A percentile compares a stretch with the other conserved stretches of the same genome.
Conservation (phyloP, 2,888 invertebrate genomes). For the Ornithoptera alexandrae region DNA sequence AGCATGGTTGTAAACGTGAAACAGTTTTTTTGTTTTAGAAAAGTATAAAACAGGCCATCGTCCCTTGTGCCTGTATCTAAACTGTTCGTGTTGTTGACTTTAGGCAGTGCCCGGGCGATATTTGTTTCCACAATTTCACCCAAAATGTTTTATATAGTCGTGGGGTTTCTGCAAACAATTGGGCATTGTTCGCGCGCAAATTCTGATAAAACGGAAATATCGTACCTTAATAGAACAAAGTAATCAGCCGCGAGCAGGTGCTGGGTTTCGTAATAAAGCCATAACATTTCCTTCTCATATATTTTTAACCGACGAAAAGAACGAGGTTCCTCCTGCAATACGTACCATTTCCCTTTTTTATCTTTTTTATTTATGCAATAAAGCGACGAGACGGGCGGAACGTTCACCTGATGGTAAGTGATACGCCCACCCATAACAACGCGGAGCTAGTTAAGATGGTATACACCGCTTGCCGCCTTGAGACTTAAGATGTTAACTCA, state of each 20-base stretch:
- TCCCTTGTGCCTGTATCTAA: conserved; percentile 30
- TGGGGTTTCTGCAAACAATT: conserved; percentile 56
- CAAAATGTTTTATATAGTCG: conserved; percentile 65
- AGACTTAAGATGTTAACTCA: no score
- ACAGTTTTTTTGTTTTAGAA: conserved; percentile 23
- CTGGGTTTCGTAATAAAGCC: conserved; percentile 23
- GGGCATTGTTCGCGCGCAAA: conserved; percentile 56
- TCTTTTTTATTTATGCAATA: no score
- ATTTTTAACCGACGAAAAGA: background rate
- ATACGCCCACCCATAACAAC: no score
- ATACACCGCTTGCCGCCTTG: no score
- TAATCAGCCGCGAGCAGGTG: conserved; percentile 24
- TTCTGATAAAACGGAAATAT: conserved; percentile 29
- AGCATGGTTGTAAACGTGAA: conserved; percentile 16
- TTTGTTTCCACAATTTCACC: conserved; percentile 36
- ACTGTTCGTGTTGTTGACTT: conserved; percentile 32
- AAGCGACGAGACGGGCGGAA: no score
- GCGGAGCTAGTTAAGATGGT: no score
- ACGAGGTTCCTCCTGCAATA: no score
- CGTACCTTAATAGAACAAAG: conserved; percentile 29
- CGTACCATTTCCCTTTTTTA: no score
- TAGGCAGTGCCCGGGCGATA: conserved; percentile 30
- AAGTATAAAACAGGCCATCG: conserved; percentile 29
- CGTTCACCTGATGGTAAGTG: no score
- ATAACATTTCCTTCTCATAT: conserved; percentile 12